Base-by-base conservation (phyloP, 1,140 invertebrate species). In the Thereuonema tuberculata region DNA sequence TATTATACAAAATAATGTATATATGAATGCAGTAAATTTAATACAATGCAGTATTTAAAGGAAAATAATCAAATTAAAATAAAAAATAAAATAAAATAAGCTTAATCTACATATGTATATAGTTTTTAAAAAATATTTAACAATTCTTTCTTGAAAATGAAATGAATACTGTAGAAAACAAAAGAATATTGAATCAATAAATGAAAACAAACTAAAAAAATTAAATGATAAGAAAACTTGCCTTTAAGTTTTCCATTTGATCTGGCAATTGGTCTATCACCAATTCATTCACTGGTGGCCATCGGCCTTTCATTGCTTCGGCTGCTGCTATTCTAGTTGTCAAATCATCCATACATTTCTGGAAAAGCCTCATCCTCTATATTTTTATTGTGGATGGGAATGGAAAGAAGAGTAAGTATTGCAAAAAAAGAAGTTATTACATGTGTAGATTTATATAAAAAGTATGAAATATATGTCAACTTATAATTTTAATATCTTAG, bases 351-450 rank as follows among this genome's bases (percentile, higher is more conserved):
- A 95, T 77, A 20, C 82, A 83, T 63, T 86, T 85, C 67, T 92
- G 88, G 75, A 95, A 85, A 61, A 85, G 80, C 68, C 86, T 85
- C 74, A 95, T 84, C 80, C 91, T 90, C 92, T 95, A 78, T n/a
- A n/a, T n/a, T n/a, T 64, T 67, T 63, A 69, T n/a, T n/a, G n/a
- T n/a, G n/a, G n/a, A n/a, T n/a, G n/a, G n/a, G n/a, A n/a, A n/a
- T n/a, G 28, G 17, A 26, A 12, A 56, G 21, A 56, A 56, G n/a
- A 47, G 25, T 46, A 57, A 57, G 23, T 46, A 50, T 17, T 28
- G 25, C 47, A 5, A 2, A 27, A 59, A 50, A 59, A 52, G 43
- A 25, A 59, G 29, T 50, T 29, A 2, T 43, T n/a, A 9, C 26
- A 46, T 47, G 26, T 31, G n/a, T 48, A 46, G 46, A 2, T 20